Base-by-base conservation (phyloP, 2,888 invertebrate species). In the Synanthedon vespiformis region DNA sequence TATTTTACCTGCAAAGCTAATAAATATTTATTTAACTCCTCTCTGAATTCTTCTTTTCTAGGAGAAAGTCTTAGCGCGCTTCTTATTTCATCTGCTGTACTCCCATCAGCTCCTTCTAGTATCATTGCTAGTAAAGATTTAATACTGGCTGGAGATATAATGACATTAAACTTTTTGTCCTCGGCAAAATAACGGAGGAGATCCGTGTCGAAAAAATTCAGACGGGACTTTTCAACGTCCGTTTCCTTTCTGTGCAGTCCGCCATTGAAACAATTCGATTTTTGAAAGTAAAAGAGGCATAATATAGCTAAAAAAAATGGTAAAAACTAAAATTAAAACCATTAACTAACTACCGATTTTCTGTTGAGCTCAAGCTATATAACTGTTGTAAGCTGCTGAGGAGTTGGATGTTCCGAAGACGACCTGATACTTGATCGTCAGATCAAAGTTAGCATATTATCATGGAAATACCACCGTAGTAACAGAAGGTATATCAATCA, bases 71-170 rank as follows among this genome's bases (percentile, higher is more conserved):
- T 81, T 51, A 93, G 68, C 10, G 89, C 85, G 48, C 77, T 79
- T 55, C 84, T 73, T 52, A 93, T 85, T 77, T 93, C 90, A 8
- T 74, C 68, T 3, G 89, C 89, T 11, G 91, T 90, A 0, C 62
- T 59, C 3, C 90, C 91, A 10, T 64, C 67, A 0, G 92, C 89
- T 16, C 90, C 92, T 74, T 92, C 92, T 49, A 90, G 68, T 47
- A 93, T 61, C 88, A 92, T 89, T 5, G 89, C 89, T 50, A 93
- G 67, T 0, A 89, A 88, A 0, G 89, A 80, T 70, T 92, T 92
- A 27, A 92, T 81, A 65, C 92, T 92, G 54, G 90, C 89, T 13
- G 93, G 91, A n/a, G 93, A 92, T 2, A 92, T 70, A 65, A 92
- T 81, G 40, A 92, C 81, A 66, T 93, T 93, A 22, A 89, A 89